phyloP scores from a whole-genome alignment of 23 tunicate species.

The Botrylloides violaceus region DNA sequence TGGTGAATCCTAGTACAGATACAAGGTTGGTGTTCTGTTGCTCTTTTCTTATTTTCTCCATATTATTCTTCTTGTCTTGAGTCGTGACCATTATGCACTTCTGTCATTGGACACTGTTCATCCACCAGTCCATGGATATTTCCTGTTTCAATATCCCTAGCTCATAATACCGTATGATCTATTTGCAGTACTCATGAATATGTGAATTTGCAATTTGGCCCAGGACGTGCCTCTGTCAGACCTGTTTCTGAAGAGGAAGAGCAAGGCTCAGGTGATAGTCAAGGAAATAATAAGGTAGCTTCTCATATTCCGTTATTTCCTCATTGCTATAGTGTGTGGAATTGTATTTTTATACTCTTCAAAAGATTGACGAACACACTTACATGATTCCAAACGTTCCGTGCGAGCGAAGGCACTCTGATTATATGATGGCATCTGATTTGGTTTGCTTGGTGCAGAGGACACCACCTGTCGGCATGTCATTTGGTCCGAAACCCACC shows the following conservation, averaged over 20 bases:
- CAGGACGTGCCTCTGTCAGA: background rate
- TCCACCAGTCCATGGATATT: too few relatives aligned
- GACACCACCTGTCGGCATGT: background rate
- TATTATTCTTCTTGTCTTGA: too few relatives aligned
- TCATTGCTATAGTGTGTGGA: too few relatives aligned
- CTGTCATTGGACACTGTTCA: too few relatives aligned
- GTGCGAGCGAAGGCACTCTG: background rate
- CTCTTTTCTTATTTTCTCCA: too few relatives aligned
- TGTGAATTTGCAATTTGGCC: constrained; percentile 24
- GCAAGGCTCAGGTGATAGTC: background rate
- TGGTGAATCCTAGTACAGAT: background rate
- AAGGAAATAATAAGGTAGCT: background rate
- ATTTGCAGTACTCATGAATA: constrained; percentile 16
- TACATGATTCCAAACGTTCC: background rate
- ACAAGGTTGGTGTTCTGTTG: too few relatives aligned
- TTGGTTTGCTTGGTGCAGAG: background rate
- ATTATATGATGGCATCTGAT: constrained; percentile 18
- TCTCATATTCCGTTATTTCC: too few relatives aligned
- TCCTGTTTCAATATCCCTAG: too few relatives aligned
- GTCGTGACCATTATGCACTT: too few relatives aligned
- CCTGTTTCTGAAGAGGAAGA: constrained; percentile 24
- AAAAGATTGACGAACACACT: background rate
- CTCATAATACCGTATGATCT: too few relatives aligned
- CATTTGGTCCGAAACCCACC: constrained; percentile 8
- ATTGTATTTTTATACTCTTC: too few relatives aligned